Evolutionary conservation across 2,888 invertebrate species (phyloP).

Genomic region (Folsomia manolachei): DNA sequence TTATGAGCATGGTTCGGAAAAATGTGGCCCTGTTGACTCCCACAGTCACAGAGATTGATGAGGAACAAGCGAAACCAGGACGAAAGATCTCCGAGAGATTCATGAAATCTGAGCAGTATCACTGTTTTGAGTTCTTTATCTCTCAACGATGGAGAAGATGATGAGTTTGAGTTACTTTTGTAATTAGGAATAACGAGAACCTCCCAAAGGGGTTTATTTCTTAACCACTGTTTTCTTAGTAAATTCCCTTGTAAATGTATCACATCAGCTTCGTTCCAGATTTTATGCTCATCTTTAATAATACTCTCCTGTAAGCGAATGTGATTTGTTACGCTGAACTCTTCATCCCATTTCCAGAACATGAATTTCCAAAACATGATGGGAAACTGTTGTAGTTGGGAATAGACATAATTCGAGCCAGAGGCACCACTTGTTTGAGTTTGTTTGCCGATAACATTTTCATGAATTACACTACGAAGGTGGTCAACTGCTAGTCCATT

Average conservation of each 20-base stretch:
- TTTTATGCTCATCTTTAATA: slow-evolving; percentile 30
- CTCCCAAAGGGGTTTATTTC: slow-evolving; percentile 40
- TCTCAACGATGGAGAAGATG: too few relatives aligned
- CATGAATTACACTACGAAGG: slow-evolving; percentile 29
- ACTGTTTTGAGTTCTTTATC: slow-evolving; percentile 31
- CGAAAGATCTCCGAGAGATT: slow-evolving; percentile 26
- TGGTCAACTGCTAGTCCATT: slow-evolving; percentile 31
- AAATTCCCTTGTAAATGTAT: slow-evolving; percentile 37
- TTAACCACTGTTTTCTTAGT: slow-evolving; percentile 39
- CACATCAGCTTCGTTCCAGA: slow-evolving; percentile 40
- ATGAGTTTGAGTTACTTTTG: background rate
- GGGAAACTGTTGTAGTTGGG: slow-evolving; percentile 34
- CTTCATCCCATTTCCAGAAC: slow-evolving; percentile 38
- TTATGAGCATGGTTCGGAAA: background rate
- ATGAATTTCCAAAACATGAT: slow-evolving; percentile 31
- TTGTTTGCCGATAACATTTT: slow-evolving; percentile 27
- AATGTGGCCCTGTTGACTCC: slow-evolving; percentile 4
- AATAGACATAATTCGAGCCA: slow-evolving; percentile 28
- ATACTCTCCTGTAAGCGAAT: slow-evolving; percentile 36
- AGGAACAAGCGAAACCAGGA: slow-evolving; percentile 33
- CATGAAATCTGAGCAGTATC: slow-evolving; percentile 31
- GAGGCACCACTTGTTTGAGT: slow-evolving; percentile 24
- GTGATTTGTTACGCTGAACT: slow-evolving; percentile 35
- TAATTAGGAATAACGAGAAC: slow-evolving; percentile 36
- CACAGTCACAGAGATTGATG: slow-evolving; percentile 25